phyloP scores from a whole-genome alignment of 1,140 invertebrate genomes.

The Drosophila kohkoa region DNA sequence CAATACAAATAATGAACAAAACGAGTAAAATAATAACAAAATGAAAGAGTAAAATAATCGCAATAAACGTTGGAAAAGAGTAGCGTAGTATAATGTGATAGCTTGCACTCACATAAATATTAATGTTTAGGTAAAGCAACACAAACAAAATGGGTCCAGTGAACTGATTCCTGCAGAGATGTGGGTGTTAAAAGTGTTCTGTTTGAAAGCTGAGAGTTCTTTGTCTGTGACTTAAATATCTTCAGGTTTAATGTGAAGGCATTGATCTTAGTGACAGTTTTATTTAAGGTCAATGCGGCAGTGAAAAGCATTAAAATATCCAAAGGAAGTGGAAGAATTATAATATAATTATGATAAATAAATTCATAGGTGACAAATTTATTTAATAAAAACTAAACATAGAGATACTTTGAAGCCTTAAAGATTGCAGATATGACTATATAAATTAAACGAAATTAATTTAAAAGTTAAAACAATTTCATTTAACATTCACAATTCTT shows the following conservation, averaged over 20 bases:
- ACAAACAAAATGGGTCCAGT: constrained; percentile 26
- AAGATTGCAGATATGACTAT: no score
- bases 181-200: background rate
- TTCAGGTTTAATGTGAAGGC: background rate
- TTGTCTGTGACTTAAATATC: background rate
- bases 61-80: constrained; percentile 29
- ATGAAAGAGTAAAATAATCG: constrained; percentile 37
- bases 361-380: no score
- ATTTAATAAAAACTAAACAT: no score
- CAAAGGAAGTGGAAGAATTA: no score
- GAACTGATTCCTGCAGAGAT: constrained; percentile 7
- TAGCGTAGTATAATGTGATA: constrained; percentile 30
- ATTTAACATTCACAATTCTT: no score
- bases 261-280: no score
- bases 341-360: no score
- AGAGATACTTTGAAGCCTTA: no score
- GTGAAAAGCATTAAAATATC: no score
- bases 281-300: no score
- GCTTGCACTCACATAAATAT: constrained; percentile 6
- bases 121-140: constrained; percentile 3
- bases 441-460: no score
- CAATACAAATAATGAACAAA: constrained; percentile 2
- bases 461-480: no score
- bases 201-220: background rate
- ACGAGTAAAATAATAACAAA: constrained; percentile 7